Evolutionary conservation across 2,888 invertebrate species (phyloP).

Genomic region (Trichacis sp.): DNA sequence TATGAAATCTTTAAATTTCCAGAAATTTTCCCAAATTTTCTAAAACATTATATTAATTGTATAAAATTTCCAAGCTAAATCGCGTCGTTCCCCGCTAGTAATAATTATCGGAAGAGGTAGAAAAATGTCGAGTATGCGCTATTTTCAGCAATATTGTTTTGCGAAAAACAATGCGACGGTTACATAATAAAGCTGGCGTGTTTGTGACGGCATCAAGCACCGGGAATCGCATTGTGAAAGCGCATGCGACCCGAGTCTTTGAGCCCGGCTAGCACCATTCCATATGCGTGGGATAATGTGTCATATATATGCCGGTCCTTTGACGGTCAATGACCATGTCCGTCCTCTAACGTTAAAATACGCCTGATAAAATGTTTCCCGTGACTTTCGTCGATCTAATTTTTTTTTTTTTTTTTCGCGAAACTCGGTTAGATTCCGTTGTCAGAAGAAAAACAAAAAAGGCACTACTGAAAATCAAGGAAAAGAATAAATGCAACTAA

Average conservation of each 20-base stretch:
- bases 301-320: conserved; percentile 21
- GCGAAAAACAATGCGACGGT: background rate
- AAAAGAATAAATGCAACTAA: too few relatives aligned
- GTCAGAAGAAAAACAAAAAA: too few relatives aligned
- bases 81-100: too few relatives aligned
- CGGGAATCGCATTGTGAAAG: conserved; percentile 31
- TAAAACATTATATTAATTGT: too few relatives aligned
- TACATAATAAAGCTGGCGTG: conserved; percentile 5
- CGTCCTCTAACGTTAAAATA: conserved; percentile 17
- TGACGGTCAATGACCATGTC: conserved; percentile 31
- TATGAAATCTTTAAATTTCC: too few relatives aligned
- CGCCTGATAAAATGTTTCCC: background rate
- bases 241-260: conserved; percentile 31
- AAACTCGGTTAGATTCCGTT: too few relatives aligned
- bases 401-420: too few relatives aligned
- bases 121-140: background rate
- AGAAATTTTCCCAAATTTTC: too few relatives aligned
- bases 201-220: conserved; percentile 20
- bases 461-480: too few relatives aligned
- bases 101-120: too few relatives aligned
- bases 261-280: conserved; percentile 26
- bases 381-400: background rate
- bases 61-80: too few relatives aligned
- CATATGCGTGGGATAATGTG: conserved; percentile 34
- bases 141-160: background rate